Base-by-base conservation (phyloP, 2,888 invertebrate genomes). In the Andrena marginata region DNA sequence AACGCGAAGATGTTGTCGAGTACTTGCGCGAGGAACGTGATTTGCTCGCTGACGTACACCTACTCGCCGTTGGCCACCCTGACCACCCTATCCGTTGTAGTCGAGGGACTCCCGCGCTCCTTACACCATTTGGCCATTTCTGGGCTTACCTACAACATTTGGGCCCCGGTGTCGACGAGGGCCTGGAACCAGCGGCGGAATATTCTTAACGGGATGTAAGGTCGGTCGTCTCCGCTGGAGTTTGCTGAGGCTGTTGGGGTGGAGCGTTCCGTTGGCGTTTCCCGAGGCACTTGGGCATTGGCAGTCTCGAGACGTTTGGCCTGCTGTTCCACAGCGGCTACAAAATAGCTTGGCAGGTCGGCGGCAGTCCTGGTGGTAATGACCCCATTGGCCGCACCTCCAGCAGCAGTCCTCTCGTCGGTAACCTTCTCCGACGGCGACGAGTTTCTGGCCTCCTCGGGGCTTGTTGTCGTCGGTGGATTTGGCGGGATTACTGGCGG, bases 81-180 rank as follows among this genome's bases (percentile, higher is more conserved):
- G 8, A 33, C 33, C 0, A 33, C 8, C 6, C 33, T 7, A 0
- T 33, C 2, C 2, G 33, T 33, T 2, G 33, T 2, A 2, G 1
- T 0, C 8, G 2, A 8, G 8, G 33, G 33, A 2, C 33, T 33
- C 8, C 33, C 8, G 33, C 8, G 33, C 33, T 33, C 2, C 0
- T 1, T 1, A 8, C 33, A 33, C 33, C 33, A 33, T 0, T 33
- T 8, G 8, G 33, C 33, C 33, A 33, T 8, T 0, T 2, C 2
- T 0, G 33, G 8, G 33, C 33, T 33, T 0, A n/a, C 6, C 0
- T 49, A 49, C 0, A n/a, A 49, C 0, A 1, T 1, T 5, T n/a
- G 2, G 0, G 49, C 49, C 49, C n/a, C n/a, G 0, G 49, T n/a
- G 6, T 49, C n/a, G n/a, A n/a, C 0, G 5, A 49, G n/a, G 0